Conservation (phyloP, 2,797 vertebrate species). For the Gastrophryne carolinensis region DNA sequence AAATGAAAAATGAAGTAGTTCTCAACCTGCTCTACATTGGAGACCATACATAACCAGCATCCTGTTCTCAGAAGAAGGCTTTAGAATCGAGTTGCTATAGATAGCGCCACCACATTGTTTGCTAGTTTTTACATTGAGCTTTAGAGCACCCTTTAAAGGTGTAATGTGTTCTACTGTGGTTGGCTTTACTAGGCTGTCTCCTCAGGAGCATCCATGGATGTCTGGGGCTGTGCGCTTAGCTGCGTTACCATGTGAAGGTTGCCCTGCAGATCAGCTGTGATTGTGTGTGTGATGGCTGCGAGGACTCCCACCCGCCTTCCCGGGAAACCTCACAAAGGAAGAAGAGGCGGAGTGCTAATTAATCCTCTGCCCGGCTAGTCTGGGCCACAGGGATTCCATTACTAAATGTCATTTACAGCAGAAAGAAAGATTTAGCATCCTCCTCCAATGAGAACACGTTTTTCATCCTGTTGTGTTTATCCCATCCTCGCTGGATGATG, state of each 20-base stretch:
- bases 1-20: no score
- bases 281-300: background rate
- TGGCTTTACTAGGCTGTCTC: no score
- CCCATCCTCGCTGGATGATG: constrained; percentile 54
- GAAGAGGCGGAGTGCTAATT: constrained; percentile 56
- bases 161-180: no score
- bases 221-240: no score
- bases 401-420: constrained; percentile 62
- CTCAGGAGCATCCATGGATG: no score
- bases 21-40: no score
- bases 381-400: constrained; percentile 58
- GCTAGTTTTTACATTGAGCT: no score
- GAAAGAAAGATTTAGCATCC: constrained; percentile 56
- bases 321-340: constrained; percentile 19
- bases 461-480: constrained; percentile 47
- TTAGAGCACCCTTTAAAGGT: no score
- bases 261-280: background rate
- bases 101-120: no score
- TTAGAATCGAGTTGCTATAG: no score
- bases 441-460: constrained; percentile 72
- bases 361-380: constrained; percentile 55
- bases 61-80: no score
- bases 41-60: no score
- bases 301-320: background rate
- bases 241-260: constrained; percentile 3